A percentile compares a stretch with the other conserved stretches of the same genome.
Conservation (phyloP, 2,113 vertebrate genomes). For the Myotis davidii region DNA sequence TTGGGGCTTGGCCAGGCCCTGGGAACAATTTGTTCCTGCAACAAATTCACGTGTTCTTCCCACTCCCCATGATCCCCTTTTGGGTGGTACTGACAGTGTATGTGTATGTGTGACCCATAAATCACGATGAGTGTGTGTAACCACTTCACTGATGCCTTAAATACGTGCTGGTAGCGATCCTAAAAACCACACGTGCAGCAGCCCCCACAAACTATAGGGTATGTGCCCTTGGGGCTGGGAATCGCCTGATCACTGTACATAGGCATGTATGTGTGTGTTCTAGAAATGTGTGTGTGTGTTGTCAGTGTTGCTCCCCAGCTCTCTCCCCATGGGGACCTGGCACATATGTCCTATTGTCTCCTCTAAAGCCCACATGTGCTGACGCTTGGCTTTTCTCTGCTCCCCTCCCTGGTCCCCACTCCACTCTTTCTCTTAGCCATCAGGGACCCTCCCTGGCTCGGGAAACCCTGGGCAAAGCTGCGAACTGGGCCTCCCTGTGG, state of each 20-base stretch:
- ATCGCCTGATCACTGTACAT: accelerated
- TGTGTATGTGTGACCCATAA: not conserved
- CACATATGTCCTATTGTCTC: not conserved
- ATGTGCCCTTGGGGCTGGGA: not conserved
- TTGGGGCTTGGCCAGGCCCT: not conserved
- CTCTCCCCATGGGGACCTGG: not conserved
- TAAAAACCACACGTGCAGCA: not conserved
- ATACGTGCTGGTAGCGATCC: not conserved
- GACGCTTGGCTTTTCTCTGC: not conserved
- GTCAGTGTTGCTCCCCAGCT: not conserved
- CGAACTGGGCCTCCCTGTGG: not conserved
- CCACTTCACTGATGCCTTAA: not conserved
- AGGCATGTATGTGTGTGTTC: not conserved
- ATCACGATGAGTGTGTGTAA: not conserved
- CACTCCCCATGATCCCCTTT: not conserved
- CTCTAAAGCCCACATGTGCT: not conserved
- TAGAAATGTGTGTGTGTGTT: not conserved
- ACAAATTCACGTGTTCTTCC: not conserved
- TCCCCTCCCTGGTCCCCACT: not conserved
- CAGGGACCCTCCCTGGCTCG: not conserved
- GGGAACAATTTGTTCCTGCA: not conserved
- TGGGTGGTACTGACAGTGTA: not conserved
- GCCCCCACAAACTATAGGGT: not conserved
- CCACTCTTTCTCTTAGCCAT: not conserved
- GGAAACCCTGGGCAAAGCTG: not conserved